Conservation (phyloP, 2,888 invertebrate species). For the Platycnemis pennipes region DNA sequence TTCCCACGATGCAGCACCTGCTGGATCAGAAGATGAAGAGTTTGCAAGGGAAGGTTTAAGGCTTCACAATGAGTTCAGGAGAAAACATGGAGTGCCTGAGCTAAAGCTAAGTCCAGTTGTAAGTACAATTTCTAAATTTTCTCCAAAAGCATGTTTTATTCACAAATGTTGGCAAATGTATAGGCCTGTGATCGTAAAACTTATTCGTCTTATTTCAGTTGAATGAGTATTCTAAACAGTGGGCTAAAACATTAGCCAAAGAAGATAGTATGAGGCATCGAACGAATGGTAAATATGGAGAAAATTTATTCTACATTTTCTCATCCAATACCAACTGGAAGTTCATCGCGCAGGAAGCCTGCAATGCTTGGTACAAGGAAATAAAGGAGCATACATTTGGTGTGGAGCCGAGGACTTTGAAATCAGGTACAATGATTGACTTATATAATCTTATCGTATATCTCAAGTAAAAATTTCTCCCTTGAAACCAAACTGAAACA, state of each 20-base stretch:
- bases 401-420: slow-evolving; percentile 83
- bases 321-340: slow-evolving; percentile 84
- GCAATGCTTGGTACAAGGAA: slow-evolving; percentile 89
- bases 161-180: background rate
- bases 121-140: slow-evolving; percentile 72
- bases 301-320: slow-evolving; percentile 84
- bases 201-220: slow-evolving; percentile 80
- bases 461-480: too few relatives aligned
- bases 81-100: slow-evolving; percentile 82
- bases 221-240: slow-evolving; percentile 84
- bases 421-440: slow-evolving; percentile 83
- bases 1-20: background rate
- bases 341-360: slow-evolving; percentile 85
- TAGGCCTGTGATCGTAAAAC: too few relatives aligned
- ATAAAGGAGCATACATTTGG: slow-evolving; percentile 86
- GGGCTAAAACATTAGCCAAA: slow-evolving; percentile 86
- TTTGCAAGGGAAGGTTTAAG: slow-evolving; percentile 81
- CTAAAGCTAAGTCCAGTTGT: slow-evolving; percentile 81
- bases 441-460: too few relatives aligned
- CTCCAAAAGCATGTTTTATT: background rate
- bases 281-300: slow-evolving; percentile 82
- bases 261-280: slow-evolving; percentile 85
- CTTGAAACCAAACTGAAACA: too few relatives aligned
- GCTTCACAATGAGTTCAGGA: slow-evolving; percentile 84
- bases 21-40: slow-evolving; percentile 73